Conservation (phyloP, 2,888 invertebrate species). For the Tinea semifulvella region DNA sequence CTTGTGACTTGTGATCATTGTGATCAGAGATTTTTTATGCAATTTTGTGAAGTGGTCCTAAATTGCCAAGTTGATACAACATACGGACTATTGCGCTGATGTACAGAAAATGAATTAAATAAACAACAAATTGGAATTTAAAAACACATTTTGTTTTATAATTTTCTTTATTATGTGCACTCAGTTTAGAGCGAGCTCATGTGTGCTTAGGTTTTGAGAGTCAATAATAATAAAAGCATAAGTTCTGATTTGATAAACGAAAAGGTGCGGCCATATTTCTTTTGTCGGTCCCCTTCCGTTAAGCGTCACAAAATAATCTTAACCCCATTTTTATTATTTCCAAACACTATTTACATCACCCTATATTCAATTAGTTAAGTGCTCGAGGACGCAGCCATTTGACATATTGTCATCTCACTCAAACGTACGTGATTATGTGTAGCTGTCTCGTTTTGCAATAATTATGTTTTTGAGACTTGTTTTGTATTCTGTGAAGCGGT, state of each 20-base stretch:
- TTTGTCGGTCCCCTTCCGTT: neutral
- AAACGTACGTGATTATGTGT: neutral
- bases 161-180: no score
- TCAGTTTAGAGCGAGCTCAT: no score
- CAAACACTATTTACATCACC: slow-evolving; percentile 18
- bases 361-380: slow-evolving; percentile 64
- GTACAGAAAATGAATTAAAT: no score
- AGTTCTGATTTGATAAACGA: neutral
- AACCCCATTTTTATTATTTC: slow-evolving; percentile 2
- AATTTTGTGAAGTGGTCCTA: no score
- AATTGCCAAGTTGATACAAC: no score
- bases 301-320: neutral
- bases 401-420: slow-evolving; percentile 31
- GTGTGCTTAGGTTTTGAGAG: no score
- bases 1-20: no score
- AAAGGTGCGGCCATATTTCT: neutral
- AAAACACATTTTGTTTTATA: no score
- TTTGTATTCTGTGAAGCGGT: neutral
- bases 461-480: neutral
- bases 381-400: slow-evolving; percentile 36
- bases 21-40: no score
- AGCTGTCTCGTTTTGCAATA: neutral
- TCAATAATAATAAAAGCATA: neutral
- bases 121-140: no score
- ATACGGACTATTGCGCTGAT: no score